A percentile compares a stretch with the other conserved stretches of the same genome.
Conservation (phyloP, 2,888 invertebrate genomes). For the Drosophila stalkeri region DNA sequence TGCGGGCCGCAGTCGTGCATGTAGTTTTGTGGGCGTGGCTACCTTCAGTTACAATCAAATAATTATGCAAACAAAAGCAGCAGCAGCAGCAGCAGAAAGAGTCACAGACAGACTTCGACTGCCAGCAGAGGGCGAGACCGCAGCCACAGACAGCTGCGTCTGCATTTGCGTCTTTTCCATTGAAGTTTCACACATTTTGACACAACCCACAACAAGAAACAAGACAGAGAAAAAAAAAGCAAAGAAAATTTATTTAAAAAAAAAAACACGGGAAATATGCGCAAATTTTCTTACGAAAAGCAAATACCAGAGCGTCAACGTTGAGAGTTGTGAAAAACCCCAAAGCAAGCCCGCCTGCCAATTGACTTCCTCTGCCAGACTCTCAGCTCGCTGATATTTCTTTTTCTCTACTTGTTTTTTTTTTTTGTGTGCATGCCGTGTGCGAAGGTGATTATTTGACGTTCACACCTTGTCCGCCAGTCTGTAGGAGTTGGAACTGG, state of each 20-base stretch:
- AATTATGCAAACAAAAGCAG: conserved; percentile 74
- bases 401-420: not conserved
- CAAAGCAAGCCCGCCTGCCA: conserved; percentile 23
- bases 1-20: conserved; percentile 59
- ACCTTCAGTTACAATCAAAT: conserved; percentile 63
- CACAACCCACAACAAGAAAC: conserved; percentile 22
- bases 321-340: conserved; percentile 40
- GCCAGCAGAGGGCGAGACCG: conserved; percentile 28
- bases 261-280: conserved; percentile 33
- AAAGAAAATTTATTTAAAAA: conserved; percentile 6
- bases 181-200: conserved; percentile 71
- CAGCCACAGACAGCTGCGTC: conserved; percentile 42
- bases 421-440: conserved; percentile 61
- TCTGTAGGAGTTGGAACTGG: conserved; percentile 39
- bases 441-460: conserved; percentile 76
- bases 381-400: not conserved
- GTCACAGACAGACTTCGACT: conserved; percentile 23
- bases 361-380: conserved; percentile 25
- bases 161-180: conserved; percentile 48
- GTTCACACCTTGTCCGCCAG: conserved; percentile 75
- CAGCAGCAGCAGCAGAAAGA: conserved; percentile 31
- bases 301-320: conserved; percentile 56
- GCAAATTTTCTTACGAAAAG: conserved; percentile 71
- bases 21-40: conserved; percentile 53
- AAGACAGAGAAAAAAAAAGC: not conserved